Evolutionary conservation across 2,888 invertebrate species (phyloP), one percentile per base, ranked within the genome.

Genomic region (Xestia xanthographa): DNA sequence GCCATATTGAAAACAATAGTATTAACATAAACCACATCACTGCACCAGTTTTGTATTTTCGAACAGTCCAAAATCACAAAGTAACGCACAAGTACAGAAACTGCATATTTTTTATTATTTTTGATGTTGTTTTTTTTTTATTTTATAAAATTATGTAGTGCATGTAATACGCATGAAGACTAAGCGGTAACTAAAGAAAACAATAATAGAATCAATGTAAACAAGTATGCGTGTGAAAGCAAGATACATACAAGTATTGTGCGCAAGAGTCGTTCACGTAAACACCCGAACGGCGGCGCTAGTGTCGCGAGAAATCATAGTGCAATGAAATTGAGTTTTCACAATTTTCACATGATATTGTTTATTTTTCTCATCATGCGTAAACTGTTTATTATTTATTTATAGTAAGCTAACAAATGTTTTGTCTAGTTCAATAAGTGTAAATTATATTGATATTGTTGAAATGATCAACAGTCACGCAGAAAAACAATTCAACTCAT

Each of bases 1-100:
- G 92, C 96, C 96, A 96, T 93, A 96, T 92, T 91, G 95, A 88
- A 92, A 95, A 93, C 92, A 96, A 92, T 88, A 92, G 91, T 90
- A 94, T 92, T 83, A 94, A 90, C 88, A 95, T 89, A 87, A 92
- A 95, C 96, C 96, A 96, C 96, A 96, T 96, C 90, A 91, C 91
- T 88, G 68, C 84, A 88, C 86, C 70, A 73, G 78, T 85, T 80
- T 83, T 85, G 69, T 65, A 68, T 73, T 60, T 87, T 74, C 66
- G 53, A 77, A 84, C 81, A 66, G 56, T 73, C 75, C 63, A 84
- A 87, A 86, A 84, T 82, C 84, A 89, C 89, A 89, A 88, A 82
- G 80, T 79, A 86, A 71, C 50, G 5, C 67, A 77, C 48, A 1
- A 48, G 41, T 66, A 17, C 66, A 86, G 87, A 83, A 26, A 72